These are phyloP conservation scores for Pterobdella sp. DNA, from an alignment of 2,888 invertebrate species.

Conservation along the genomic window DNA sequence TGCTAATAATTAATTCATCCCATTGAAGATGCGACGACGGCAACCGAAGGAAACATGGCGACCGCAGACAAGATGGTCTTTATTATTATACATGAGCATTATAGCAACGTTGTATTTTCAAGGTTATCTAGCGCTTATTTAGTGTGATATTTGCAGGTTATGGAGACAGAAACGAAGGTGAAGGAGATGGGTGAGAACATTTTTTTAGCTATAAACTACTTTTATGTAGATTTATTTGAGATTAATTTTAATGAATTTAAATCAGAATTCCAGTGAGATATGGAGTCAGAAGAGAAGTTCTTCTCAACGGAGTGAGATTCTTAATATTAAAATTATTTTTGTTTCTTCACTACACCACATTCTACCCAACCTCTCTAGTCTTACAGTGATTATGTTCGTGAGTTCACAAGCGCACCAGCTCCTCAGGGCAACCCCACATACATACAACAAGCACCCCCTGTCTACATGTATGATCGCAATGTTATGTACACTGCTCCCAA, in stretches of 20 bases:
- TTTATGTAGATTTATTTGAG: not conserved
- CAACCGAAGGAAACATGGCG: not conserved
- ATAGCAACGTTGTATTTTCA: not conserved
- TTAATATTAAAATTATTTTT: not conserved
- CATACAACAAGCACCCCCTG: too few species aligned
- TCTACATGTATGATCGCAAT: too few species aligned
- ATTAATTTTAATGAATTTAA: not conserved
- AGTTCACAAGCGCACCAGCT: conserved; percentile 28
- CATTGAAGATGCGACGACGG: not conserved
- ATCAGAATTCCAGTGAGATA: conserved; percentile 30
- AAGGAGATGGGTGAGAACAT: conserved; percentile 2
- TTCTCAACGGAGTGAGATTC: conserved; percentile 31
- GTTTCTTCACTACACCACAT: not conserved
- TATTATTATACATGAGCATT: not conserved
- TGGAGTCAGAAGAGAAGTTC: conserved; percentile 31
- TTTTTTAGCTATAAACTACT: not conserved
- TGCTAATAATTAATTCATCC: not conserved
- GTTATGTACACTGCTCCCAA: too few species aligned
- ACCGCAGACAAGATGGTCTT: not conserved
- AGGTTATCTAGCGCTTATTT: too few species aligned
- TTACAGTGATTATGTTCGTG: conserved; percentile 33
- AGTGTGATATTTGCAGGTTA: not conserved
- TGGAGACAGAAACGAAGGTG: not conserved
- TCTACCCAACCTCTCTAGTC: conserved; percentile 14
- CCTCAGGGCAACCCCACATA: too few species aligned